phyloP scores from a whole-genome alignment of 2,797 vertebrate genomes.

The Microctenopoma steveboyesi region DNA sequence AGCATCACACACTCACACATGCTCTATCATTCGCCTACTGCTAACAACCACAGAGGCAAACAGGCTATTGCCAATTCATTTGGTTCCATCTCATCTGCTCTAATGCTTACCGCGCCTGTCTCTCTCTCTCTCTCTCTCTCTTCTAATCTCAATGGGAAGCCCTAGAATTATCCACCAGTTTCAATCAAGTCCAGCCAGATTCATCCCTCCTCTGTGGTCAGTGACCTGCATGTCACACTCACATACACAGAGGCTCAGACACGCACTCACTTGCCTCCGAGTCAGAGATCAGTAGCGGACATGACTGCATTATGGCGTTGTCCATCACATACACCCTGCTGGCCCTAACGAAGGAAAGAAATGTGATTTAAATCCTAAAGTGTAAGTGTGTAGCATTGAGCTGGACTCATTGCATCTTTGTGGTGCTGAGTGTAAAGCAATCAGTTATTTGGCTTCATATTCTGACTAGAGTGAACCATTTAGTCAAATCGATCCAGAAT shows the following conservation, averaged over 20 bases:
- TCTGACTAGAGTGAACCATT: no score
- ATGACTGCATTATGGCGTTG: slow-evolving; percentile 25
- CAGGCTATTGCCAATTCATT: slow-evolving; percentile 55
- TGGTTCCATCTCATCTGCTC: slow-evolving; percentile 31
- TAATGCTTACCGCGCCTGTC: slow-evolving; percentile 48
- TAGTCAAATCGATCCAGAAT: no score
- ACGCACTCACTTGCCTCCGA: slow-evolving; percentile 27
- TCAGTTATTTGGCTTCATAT: no score
- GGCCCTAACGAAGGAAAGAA: slow-evolving; percentile 51
- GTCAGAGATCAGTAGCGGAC: slow-evolving; percentile 59
- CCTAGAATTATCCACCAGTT: slow-evolving; percentile 79
- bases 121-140: slow-evolving; percentile 8
- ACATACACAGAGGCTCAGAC: slow-evolving; percentile 6
- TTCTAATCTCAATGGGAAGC: slow-evolving; percentile 75
- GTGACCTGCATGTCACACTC: slow-evolving; percentile 65
- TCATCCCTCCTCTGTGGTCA: slow-evolving; percentile 66
- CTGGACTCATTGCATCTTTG: no score
- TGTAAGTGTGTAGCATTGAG: slow-evolving; percentile 1
- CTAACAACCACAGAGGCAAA: slow-evolving; percentile 32
- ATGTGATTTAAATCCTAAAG: slow-evolving; percentile 57
- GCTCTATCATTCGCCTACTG: slow-evolving; percentile 22
- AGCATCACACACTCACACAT: neutral
- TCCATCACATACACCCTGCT: slow-evolving; percentile 57
- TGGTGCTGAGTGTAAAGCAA: no score
- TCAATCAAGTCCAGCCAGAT: slow-evolving; percentile 80